Evolutionary conservation across 2,113 vertebrate genomes (phyloP).

Genomic region (Hippocampus mohnikei): DNA sequence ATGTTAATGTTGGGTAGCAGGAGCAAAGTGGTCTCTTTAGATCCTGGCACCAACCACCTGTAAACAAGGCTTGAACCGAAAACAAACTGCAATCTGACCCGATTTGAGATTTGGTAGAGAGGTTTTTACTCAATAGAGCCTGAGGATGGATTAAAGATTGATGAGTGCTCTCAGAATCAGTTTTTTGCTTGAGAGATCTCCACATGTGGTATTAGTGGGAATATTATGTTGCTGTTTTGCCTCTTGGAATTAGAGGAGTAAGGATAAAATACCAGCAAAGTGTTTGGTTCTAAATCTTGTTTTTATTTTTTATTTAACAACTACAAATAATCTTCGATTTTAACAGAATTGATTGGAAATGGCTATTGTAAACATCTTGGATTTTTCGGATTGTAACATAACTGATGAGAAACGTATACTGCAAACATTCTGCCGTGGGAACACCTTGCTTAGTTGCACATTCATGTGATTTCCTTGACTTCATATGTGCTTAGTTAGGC

Average conservation of each 20-base stretch:
- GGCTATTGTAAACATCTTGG: not conserved
- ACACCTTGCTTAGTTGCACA: conserved; percentile 38
- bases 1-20: conserved; percentile 18
- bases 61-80: conserved; percentile 64
- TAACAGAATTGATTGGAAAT: conserved; percentile 42
- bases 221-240: conserved; percentile 63
- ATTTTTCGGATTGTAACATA: not conserved
- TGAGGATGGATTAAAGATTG: conserved; percentile 70
- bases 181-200: conserved; percentile 69
- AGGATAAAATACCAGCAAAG: conserved; percentile 43
- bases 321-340: conserved; percentile 35
- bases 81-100: conserved; percentile 48
- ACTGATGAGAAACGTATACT: conserved; percentile 12
- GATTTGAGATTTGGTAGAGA: conserved; percentile 47
- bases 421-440: conserved; percentile 37
- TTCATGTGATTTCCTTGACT: conserved; percentile 42
- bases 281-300: conserved; percentile 44
- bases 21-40: conserved; percentile 46
- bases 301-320: conserved; percentile 22
- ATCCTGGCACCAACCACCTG: conserved; percentile 47
- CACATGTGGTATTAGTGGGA: conserved; percentile 65
- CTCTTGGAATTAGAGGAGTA: conserved; percentile 40
- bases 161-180: conserved; percentile 70
- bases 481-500: conserved; percentile 32
- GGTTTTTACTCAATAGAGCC: conserved; percentile 54